These are phyloP conservation scores for Phylloscopus collybita DNA, from an alignment of 2,797 vertebrate genomes.

Conservation along the genomic window DNA sequence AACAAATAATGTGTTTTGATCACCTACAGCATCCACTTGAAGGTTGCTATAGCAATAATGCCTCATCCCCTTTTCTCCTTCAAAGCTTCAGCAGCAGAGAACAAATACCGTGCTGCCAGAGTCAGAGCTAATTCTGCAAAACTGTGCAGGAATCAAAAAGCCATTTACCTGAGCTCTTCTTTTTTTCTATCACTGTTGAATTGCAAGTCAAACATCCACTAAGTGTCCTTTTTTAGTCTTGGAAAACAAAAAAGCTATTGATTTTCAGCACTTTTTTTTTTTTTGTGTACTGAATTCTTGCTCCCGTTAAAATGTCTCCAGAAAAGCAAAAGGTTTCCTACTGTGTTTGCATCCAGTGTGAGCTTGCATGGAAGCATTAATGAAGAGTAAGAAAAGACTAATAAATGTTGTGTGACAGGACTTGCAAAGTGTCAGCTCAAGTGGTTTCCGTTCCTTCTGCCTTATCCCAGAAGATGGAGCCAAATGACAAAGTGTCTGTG, in stretches of 20 bases:
- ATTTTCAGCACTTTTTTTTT: slow-evolving; percentile 3
- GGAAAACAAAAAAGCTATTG: slow-evolving; percentile 33
- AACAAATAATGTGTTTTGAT: not conserved
- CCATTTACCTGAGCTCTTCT: slow-evolving; percentile 12
- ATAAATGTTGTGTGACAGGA: not conserved
- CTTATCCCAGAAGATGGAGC: slow-evolving; percentile 63
- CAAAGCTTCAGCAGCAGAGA: not conserved
- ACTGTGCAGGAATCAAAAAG: slow-evolving; percentile 1
- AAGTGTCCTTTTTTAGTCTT: slow-evolving; percentile 13
- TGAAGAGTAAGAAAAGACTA: not conserved
- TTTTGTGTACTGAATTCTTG: not conserved
- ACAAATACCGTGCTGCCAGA: not conserved
- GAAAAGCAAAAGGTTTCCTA: slow-evolving; percentile 9
- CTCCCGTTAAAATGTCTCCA: not conserved
- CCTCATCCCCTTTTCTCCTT: not conserved
- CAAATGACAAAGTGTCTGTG: slow-evolving; percentile 33
- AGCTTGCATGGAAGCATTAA: slow-evolving; percentile 16
- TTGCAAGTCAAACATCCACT: slow-evolving; percentile 32
- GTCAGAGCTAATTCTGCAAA: slow-evolving; percentile 4
- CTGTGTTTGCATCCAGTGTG: not conserved
- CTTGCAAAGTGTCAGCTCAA: not conserved
- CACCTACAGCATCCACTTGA: not conserved
- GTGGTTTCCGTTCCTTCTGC: not conserved
- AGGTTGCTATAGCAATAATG: slow-evolving; percentile 21
- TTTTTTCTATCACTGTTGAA: not conserved